Evolutionary conservation across 2,888 invertebrate species (phyloP).

Genomic region (Smittia sp.): DNA sequence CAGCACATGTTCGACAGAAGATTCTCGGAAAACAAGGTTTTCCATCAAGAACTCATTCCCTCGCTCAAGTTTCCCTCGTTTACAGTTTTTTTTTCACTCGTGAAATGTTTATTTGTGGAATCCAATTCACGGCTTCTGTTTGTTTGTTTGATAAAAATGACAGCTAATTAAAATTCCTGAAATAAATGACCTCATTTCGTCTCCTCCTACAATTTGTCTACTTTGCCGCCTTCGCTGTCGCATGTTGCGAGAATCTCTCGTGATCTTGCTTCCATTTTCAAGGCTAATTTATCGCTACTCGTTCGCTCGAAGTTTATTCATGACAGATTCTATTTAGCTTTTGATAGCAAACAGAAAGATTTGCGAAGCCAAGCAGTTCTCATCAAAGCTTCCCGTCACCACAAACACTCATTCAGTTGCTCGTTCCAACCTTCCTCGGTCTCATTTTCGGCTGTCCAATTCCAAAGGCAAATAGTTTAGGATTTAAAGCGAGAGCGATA

Average conservation of each 20-base stretch:
- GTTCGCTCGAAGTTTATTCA: neutral
- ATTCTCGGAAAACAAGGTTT: neutral
- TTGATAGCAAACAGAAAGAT: neutral
- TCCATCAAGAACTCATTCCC: neutral
- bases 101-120: slow-evolving; percentile 6
- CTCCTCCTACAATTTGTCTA: slow-evolving; percentile 3
- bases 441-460: too few species aligned
- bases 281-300: slow-evolving; percentile 14
- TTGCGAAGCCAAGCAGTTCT: too few species aligned
- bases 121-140: neutral
- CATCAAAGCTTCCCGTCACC: too few species aligned
- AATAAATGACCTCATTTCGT: slow-evolving; percentile 16
- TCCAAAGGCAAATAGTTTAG: too few species aligned
- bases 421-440: too few species aligned
- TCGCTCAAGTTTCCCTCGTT: neutral
- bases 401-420: too few species aligned
- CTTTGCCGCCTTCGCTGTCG: neutral
- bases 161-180: slow-evolving; percentile 10
- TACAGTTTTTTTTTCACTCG: neutral
- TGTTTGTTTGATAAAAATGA: slow-evolving; percentile 24
- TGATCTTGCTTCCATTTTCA: slow-evolving; percentile 2
- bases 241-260: neutral
- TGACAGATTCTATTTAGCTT: neutral
- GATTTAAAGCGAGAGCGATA: neutral
- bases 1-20: neutral